Evolutionary conservation across 2,888 invertebrate genomes (phyloP).

Genomic region (Apomyelois bistriatella): DNA sequence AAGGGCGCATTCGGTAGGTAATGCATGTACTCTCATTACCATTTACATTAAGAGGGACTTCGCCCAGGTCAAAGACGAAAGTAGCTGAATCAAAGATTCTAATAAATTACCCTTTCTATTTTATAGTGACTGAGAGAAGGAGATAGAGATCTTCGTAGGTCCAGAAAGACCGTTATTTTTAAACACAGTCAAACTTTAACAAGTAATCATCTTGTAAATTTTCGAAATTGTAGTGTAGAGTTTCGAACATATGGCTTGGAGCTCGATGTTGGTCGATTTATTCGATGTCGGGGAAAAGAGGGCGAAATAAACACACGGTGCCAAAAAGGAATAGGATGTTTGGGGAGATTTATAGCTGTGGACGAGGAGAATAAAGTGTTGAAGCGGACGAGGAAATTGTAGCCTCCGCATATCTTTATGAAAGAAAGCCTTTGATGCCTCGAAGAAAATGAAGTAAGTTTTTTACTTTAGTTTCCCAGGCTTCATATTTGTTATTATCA

Average conservation of each 20-base stretch:
- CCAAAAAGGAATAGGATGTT: slow-evolving; percentile 8
- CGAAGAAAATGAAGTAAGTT: background rate
- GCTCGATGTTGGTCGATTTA: slow-evolving; percentile 2
- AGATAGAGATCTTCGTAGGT: too few relatives aligned
- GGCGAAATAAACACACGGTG: slow-evolving; percentile 6
- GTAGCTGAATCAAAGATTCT: too few relatives aligned
- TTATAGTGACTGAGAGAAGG: too few relatives aligned
- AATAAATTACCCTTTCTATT: too few relatives aligned
- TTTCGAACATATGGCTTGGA: background rate
- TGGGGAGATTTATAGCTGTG: slow-evolving; percentile 1
- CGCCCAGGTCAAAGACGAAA: too few relatives aligned
- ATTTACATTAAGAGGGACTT: too few relatives aligned
- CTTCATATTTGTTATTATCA: too few relatives aligned
- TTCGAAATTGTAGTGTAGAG: background rate
- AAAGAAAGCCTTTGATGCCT: background rate
- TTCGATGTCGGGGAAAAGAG: background rate
- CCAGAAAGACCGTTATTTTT: background rate
- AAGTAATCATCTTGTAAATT: background rate
- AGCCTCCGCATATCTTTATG: background rate
- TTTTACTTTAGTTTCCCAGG: too few relatives aligned
- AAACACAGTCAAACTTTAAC: background rate
- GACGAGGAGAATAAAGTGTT: slow-evolving; percentile 5
- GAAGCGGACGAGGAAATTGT: background rate
- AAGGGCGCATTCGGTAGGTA: too few relatives aligned
- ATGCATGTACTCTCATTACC: too few relatives aligned